Evolutionary conservation across 2,888 invertebrate genomes (phyloP), one percentile per base, ranked within the genome.

Genomic region (Tortrix viridana): DNA sequence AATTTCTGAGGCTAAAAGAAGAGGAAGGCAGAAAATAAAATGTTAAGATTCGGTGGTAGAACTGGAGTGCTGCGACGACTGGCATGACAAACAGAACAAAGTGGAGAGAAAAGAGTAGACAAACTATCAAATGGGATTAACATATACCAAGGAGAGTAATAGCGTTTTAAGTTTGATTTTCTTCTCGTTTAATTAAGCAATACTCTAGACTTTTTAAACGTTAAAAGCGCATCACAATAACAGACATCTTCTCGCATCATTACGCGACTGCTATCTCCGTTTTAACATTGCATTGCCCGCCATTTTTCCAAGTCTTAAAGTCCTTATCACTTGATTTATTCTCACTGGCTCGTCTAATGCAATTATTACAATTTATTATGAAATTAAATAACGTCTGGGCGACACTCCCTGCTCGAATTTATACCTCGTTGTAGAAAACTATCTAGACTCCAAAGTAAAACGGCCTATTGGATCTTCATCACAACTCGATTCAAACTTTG

Each of bases 301-400:
- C 46, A 66, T 60, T 66, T 66, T 64, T 48, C 41, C 60, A 43
- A 55, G 22, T 32, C n/a, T 48, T 55, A 53, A 49, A 52, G 69
- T 59, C 61, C 65, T 69, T 74, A 72, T 72, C 83, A 76, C 77
- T 80, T 85, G 87, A 89, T 89, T 89, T 88, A 89, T 86, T 80
- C 74, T 72, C 76, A 75, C 74, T 74, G 76, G 72, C 80, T 75
- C 78, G 75, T 75, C 82, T 88, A 88, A 90, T 87, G 90, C 85
- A 91, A 90, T 90, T 88, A 91, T 88, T 86, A 85, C 89, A 89
- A 91, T 91, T 91, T 90, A 91, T 88, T 86, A 86, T 85, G 83
- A 91, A 89, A 89, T 91, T 90, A 90, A 88, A 89, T 89, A 88
- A 88, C 82, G 84, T 81, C 82, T 85, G 82, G 83, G 80, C 83